Evolutionary conservation across 92 coral and sea anemone species (phyloP).

Genomic region (Umimayanthus chanpuru): DNA sequence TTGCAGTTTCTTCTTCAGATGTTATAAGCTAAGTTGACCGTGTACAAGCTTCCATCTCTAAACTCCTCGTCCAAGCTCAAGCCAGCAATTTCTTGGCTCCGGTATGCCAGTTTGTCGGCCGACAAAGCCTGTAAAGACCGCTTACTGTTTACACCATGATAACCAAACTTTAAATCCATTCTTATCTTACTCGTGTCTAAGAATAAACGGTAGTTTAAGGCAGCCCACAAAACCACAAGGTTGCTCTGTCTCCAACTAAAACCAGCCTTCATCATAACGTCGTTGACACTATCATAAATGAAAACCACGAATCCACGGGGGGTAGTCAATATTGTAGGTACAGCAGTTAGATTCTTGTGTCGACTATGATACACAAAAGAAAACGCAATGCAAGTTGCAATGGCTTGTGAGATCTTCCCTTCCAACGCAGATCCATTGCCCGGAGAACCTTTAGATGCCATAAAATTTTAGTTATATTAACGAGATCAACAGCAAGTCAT

Average conservation of each 20-base stretch:
- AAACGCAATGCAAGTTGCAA: constrained; percentile 25
- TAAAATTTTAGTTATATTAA: constrained; percentile 3
- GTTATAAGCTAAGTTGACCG: neutral
- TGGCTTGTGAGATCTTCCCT: constrained; percentile 12
- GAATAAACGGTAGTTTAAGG: constrained; percentile 20
- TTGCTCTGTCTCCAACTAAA: constrained; percentile 19
- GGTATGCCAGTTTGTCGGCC: constrained; percentile 10
- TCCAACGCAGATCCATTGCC: constrained; percentile 12
- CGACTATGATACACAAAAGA: constrained; percentile 27
- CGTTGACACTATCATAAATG: constrained; percentile 28
- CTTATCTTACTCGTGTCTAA: constrained; percentile 19
- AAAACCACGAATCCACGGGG: constrained; percentile 2
- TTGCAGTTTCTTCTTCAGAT: too few relatives aligned
- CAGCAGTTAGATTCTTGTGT: constrained; percentile 8
- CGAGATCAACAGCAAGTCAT: neutral
- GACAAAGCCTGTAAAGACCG: neutral
- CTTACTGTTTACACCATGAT: constrained; percentile 11
- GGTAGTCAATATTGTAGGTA: constrained; percentile 22
- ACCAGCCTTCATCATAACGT: constrained; percentile 26
- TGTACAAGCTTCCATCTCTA: neutral
- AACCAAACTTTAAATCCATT: constrained; percentile 22
- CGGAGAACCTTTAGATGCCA: neutral
- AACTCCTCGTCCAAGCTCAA: constrained; percentile 27
- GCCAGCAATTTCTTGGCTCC: constrained; percentile 25
- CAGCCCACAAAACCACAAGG: constrained; percentile 19